Percentiles rank a stretch among this genome's conserved stretches.
Evolutionary conservation across 2,888 invertebrate genomes (phyloP).

Genomic region (Adineta ricciae): DNA sequence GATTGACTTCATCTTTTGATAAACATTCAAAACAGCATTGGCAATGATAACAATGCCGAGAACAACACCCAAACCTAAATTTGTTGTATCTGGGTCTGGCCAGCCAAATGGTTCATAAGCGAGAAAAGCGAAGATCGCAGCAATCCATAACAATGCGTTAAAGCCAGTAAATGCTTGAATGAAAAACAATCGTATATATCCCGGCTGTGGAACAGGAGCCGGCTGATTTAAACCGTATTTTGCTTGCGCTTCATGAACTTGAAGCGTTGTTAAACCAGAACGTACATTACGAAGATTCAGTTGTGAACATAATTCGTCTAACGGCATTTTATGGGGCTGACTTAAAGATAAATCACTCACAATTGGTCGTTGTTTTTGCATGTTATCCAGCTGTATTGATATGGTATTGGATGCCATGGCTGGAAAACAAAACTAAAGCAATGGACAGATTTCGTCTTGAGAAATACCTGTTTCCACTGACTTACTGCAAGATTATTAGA

Average conservation of each 20-base stretch:
- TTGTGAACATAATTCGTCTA: background rate
- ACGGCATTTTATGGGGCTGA: background rate
- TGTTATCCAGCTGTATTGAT: background rate
- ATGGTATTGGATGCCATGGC: background rate
- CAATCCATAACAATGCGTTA: background rate
- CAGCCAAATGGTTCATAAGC: background rate
- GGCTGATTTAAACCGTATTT: background rate
- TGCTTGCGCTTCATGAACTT: background rate
- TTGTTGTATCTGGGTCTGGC: background rate
- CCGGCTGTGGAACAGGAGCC: background rate
- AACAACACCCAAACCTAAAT: constrained; percentile 21
- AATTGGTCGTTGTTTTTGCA: background rate
- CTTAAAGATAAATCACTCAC: background rate
- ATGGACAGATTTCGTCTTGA: too few species aligned
- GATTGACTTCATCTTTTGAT: constrained; percentile 30
- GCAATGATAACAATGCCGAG: constrained; percentile 15
- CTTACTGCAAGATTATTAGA: too few species aligned
- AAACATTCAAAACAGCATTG: constrained; percentile 26
- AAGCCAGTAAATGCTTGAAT: background rate
- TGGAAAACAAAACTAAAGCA: too few species aligned
- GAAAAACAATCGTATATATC: background rate
- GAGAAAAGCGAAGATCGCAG: background rate
- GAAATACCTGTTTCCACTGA: too few species aligned
- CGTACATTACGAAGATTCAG: background rate
- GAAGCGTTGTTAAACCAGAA: background rate